Conservation (phyloP, 2,797 vertebrate species). For the Lates japonicus region DNA sequence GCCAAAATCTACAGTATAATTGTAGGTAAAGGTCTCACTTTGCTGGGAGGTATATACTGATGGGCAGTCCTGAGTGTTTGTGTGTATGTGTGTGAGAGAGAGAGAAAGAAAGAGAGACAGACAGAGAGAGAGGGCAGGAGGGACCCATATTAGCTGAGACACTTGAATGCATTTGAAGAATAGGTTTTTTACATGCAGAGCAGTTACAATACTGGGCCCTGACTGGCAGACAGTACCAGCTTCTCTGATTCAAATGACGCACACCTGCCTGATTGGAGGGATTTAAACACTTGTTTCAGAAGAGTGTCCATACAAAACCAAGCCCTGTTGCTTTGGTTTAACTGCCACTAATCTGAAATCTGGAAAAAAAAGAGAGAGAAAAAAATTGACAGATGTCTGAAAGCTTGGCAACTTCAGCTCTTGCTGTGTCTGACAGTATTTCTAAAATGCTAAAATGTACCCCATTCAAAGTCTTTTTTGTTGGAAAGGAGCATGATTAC, state of each 20-base stretch:
- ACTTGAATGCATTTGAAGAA: constrained; percentile 80
- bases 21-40: constrained; percentile 1
- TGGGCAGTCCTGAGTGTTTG: constrained; percentile 1
- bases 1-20: background rate
- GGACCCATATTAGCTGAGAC: constrained; percentile 67
- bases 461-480: background rate
- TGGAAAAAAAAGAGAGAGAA: background rate
- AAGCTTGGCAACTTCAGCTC: background rate
- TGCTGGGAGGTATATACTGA: constrained; percentile 24
- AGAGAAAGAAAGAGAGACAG: background rate
- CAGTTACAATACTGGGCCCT: constrained; percentile 55
- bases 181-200: constrained; percentile 72
- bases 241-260: constrained; percentile 69
- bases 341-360: constrained; percentile 25
- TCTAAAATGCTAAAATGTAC: background rate
- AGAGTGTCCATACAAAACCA: constrained; percentile 48
- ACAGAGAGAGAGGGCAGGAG: constrained; percentile 35
- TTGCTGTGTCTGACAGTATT: background rate
- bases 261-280: constrained; percentile 66
- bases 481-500: background rate
- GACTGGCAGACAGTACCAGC: constrained; percentile 63
- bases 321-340: constrained; percentile 4
- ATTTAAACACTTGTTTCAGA: constrained; percentile 57
- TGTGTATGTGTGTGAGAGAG: constrained; percentile 9
- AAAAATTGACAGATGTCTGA: background rate